A percentile compares a stretch with the other conserved stretches of the same genome.
These are phyloP conservation scores for Solen grandis DNA, from an alignment of 1,140 invertebrate genomes.

Conservation along the genomic window DNA sequence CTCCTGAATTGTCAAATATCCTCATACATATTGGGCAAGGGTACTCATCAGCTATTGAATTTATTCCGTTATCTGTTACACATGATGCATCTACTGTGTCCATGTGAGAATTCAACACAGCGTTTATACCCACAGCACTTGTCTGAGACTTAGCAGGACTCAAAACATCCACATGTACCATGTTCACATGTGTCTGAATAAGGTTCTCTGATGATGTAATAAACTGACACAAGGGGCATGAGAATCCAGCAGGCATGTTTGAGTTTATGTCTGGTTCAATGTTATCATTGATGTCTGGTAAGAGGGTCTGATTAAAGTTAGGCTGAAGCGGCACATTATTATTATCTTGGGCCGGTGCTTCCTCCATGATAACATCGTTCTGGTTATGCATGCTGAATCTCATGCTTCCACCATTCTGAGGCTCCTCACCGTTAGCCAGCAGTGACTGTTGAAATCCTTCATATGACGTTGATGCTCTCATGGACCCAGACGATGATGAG, in stretches of 20 bases:
- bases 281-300: slow-evolving; percentile 66
- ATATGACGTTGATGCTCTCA: slow-evolving; percentile 45
- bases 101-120: background rate
- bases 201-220: slow-evolving; percentile 87
- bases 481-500: slow-evolving; percentile 29
- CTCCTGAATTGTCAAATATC: slow-evolving; percentile 85
- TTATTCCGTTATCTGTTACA: background rate
- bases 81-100: background rate
- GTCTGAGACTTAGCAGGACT: slow-evolving; percentile 85
- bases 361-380: slow-evolving; percentile 46
- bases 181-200: slow-evolving; percentile 92
- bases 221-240: slow-evolving; percentile 91
- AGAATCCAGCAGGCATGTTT: slow-evolving; percentile 65
- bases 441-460: slow-evolving; percentile 5
- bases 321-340: slow-evolving; percentile 46
- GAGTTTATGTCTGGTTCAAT: slow-evolving; percentile 81
- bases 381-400: slow-evolving; percentile 44
- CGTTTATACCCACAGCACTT: slow-evolving; percentile 45
- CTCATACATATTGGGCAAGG: slow-evolving; percentile 72
- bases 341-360: slow-evolving; percentile 31
- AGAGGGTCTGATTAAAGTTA: slow-evolving; percentile 47
- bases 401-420: slow-evolving; percentile 4
- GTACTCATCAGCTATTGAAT: slow-evolving; percentile 84
- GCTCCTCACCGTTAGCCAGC: background rate
- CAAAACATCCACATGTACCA: slow-evolving; percentile 90